Evolutionary conservation across 2,113 vertebrate genomes (phyloP).

Genomic region (Nothoprocta pentlandii): DNA sequence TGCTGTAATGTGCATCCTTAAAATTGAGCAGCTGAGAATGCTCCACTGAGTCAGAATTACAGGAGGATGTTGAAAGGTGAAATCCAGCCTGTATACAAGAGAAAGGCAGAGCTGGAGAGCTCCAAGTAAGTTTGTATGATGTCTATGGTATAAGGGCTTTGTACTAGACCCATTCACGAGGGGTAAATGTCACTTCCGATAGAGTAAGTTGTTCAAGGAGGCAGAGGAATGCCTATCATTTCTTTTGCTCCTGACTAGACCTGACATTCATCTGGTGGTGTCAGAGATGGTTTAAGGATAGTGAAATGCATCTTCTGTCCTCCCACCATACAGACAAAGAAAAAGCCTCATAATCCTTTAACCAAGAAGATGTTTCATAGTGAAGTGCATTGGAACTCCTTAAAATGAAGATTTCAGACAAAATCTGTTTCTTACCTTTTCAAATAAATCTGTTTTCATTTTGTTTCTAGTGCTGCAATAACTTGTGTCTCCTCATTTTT

Average conservation of each 20-base stretch:
- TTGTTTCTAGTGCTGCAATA: not conserved
- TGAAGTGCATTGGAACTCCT: not conserved
- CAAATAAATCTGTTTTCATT: not conserved
- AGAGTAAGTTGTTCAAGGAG: constrained; percentile 32
- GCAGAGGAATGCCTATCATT: constrained; percentile 51
- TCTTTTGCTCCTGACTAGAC: constrained; percentile 46
- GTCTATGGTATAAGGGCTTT: not conserved
- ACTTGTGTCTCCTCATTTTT: not conserved
- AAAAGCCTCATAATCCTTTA: not conserved
- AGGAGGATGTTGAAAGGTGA: not conserved
- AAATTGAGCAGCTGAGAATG: not conserved
- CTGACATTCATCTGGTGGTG: constrained; percentile 66
- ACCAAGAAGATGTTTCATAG: not conserved
- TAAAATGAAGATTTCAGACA: not conserved
- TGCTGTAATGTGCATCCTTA: not conserved
- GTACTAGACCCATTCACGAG: not conserved
- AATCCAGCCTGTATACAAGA: rapidly evolving
- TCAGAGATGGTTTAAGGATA: constrained; percentile 62
- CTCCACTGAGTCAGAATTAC: not conserved
- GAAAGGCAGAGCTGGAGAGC: not conserved
- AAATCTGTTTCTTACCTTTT: not conserved
- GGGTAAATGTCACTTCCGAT: constrained; percentile 53
- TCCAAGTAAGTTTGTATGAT: constrained; percentile 11
- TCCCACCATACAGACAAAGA: constrained; percentile 9
- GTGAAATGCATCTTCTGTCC: constrained; percentile 53